Evolutionary conservation across 2,113 vertebrate species (phyloP).

Genomic region (western clawed frog (Xenopus tropicalis)): DNA sequence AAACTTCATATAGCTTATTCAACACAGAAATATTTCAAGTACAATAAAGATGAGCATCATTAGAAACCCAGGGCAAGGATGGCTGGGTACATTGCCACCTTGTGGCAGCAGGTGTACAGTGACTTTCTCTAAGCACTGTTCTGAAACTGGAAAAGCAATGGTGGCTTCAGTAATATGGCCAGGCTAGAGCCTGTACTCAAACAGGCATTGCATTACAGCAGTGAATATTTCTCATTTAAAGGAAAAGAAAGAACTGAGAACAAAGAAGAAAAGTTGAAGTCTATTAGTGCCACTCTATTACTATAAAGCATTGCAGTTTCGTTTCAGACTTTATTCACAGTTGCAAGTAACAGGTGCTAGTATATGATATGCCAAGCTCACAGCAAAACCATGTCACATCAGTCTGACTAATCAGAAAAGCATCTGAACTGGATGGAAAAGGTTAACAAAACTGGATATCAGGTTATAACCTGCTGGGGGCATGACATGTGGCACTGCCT

Average conservation of each 20-base stretch:
- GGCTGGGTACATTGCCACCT: too few relatives aligned
- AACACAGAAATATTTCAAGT: too few relatives aligned
- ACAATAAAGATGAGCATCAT: too few relatives aligned
- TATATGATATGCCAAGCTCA: constrained; percentile 38
- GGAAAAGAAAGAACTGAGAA: not conserved
- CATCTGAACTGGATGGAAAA: constrained; percentile 43
- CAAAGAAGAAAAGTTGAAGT: not conserved
- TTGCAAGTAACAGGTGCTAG: constrained; percentile 38
- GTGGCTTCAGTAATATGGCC: too few relatives aligned
- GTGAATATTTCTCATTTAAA: too few relatives aligned
- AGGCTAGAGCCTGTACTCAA: too few relatives aligned
- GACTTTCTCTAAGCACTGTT: too few relatives aligned
- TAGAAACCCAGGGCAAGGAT: too few relatives aligned
- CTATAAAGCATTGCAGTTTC: constrained; percentile 10
- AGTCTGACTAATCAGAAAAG: constrained; percentile 43
- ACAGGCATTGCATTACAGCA: too few relatives aligned
- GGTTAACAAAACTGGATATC: constrained; percentile 41
- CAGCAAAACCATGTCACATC: constrained; percentile 32
- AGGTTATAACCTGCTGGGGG: constrained; percentile 25
- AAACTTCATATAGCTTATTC: too few relatives aligned
- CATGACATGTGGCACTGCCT: constrained; percentile 38
- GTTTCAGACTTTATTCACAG: constrained; percentile 18
- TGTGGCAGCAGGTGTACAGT: too few relatives aligned
- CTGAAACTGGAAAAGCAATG: too few relatives aligned
- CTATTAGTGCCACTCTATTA: not conserved